Evolutionary conservation across 1,140 invertebrate genomes (phyloP).

Genomic region (Drosophila cardini): DNA sequence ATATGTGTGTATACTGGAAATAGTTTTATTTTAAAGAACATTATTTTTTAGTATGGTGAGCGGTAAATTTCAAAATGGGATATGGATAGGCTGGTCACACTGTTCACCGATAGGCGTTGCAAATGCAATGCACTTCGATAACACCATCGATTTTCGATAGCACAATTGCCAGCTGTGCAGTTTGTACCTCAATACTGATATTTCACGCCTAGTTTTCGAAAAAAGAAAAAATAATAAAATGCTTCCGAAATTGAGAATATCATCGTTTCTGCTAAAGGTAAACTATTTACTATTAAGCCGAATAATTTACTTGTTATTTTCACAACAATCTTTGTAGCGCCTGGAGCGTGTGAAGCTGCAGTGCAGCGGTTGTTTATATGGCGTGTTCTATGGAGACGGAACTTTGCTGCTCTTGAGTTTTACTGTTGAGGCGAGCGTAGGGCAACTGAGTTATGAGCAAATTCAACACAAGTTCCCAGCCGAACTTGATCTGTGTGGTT

Average conservation of each 20-base stretch:
- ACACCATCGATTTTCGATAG: conserved; percentile 50
- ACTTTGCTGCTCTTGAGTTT: conserved; percentile 89
- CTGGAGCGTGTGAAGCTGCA: conserved; percentile 86
- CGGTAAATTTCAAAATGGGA: background rate
- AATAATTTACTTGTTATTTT: background rate
- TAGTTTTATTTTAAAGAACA: background rate
- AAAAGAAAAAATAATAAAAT: conserved; percentile 70
- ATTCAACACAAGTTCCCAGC: conserved; percentile 89
- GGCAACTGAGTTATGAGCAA: conserved; percentile 85
- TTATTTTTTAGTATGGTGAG: background rate
- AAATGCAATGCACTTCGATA: conserved; percentile 30
- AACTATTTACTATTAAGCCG: conserved; percentile 20
- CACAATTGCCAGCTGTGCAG: conserved; percentile 74
- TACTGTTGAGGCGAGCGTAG: conserved; percentile 86
- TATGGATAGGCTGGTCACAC: conserved; percentile 21
- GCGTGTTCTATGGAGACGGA: conserved; percentile 89
- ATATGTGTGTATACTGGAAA: conserved; percentile 68
- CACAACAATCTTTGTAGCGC: conserved; percentile 83
- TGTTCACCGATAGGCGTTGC: conserved; percentile 9
- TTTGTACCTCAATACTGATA: conserved; percentile 46
- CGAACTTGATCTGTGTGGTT: conserved; percentile 90
- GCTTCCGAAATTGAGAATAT: conserved; percentile 85
- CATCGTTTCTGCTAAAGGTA: conserved; percentile 85
- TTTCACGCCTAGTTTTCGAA: conserved; percentile 31
- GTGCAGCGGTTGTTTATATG: conserved; percentile 89